Evolutionary conservation across 2,113 vertebrate genomes (phyloP).

Genomic region (Gasterosteus aculeatus): DNA sequence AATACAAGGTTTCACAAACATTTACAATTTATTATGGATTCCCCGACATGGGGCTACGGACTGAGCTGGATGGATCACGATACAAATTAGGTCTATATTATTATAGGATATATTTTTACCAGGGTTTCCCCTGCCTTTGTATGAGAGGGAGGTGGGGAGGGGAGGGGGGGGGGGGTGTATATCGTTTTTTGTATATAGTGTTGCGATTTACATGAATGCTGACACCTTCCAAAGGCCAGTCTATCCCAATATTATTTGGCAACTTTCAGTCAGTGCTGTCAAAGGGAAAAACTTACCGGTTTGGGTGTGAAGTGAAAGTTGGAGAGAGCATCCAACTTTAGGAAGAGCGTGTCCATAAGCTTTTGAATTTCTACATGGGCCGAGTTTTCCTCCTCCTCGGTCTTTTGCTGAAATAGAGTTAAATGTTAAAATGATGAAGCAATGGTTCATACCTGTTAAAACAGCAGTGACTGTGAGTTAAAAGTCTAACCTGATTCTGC

Average conservation of each 20-base stretch:
- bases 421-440: background rate
- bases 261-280: background rate
- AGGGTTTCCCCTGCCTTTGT: no score
- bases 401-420: constrained; percentile 83
- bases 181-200: background rate
- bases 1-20: background rate
- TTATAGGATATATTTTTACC: no score
- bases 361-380: constrained; percentile 93
- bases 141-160: no score
- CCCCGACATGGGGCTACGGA: background rate
- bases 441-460: background rate
- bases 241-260: background rate
- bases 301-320: constrained; percentile 98
- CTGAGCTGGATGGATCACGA: background rate
- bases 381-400: constrained; percentile 87
- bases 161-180: no score
- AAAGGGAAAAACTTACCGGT: constrained; percentile 84
- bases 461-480: background rate
- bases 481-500: constrained; percentile 86
- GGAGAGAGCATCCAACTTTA: constrained; percentile 93
- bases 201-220: background rate
- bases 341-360: constrained; percentile 92
- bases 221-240: background rate
- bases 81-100: background rate
- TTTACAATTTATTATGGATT: background rate